Evolutionary conservation across 2,888 invertebrate genomes (phyloP).

Genomic region (Oscheius sp.): DNA sequence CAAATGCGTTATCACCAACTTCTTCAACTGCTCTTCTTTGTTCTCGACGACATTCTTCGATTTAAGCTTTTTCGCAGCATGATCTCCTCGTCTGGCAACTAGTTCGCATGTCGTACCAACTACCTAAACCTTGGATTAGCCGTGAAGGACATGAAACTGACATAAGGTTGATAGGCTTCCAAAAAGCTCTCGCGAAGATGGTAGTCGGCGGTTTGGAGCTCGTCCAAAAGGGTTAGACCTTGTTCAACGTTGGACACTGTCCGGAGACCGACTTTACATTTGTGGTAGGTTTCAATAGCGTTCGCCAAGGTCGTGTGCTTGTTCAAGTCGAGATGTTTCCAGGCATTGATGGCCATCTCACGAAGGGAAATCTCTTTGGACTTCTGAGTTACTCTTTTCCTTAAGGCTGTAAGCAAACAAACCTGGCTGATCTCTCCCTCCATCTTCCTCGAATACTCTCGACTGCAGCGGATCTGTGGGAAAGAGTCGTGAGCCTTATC

Average conservation of each 20-base stretch:
- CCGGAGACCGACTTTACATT: constrained; percentile 7
- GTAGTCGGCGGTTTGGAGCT: constrained; percentile 10
- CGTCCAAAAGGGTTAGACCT: constrained; percentile 12
- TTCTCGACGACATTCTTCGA: background rate
- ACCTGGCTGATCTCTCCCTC: constrained; percentile 25
- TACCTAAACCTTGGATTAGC: background rate
- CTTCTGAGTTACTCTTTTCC: background rate
- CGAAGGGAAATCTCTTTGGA: constrained; percentile 18
- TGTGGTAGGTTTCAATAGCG: constrained; percentile 10
- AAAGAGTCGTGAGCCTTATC: constrained; percentile 24
- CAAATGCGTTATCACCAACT: constrained; percentile 20
- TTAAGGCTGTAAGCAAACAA: background rate
- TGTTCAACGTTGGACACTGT: background rate
- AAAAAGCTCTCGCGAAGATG: background rate
- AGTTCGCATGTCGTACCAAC: constrained; percentile 25
- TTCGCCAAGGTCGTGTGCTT: background rate
- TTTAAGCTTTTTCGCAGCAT: background rate
- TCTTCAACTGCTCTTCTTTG: background rate
- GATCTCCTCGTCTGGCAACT: constrained; percentile 18
- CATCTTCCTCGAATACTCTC: constrained; percentile 26
- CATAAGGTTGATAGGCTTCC: constrained; percentile 15
- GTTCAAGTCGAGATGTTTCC: background rate
- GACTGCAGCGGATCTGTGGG: background rate
- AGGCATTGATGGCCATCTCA: constrained; percentile 25
- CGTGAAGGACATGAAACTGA: background rate